phyloP scores from a whole-genome alignment of 1,140 invertebrate species.

The Mercenaria mercenaria region DNA sequence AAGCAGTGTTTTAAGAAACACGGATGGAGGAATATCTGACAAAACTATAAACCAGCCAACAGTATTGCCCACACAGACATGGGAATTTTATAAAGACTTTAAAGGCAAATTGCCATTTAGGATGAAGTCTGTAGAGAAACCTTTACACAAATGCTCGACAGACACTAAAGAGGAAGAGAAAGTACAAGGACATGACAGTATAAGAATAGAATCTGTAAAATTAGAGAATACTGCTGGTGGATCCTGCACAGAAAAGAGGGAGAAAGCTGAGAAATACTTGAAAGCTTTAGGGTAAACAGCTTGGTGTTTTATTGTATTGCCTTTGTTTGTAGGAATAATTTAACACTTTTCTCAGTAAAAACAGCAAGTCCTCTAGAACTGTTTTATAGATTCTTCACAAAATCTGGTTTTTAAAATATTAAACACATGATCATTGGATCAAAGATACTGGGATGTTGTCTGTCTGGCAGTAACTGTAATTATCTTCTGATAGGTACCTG shows the following conservation, averaged over 20 bases:
- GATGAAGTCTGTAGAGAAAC: neutral
- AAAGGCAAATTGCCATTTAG: slow-evolving; percentile 10
- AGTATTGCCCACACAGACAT: slow-evolving; percentile 10
- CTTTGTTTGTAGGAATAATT: too few species aligned
- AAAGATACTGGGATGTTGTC: too few species aligned
- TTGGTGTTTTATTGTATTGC: slow-evolving; percentile 5
- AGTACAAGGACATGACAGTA: neutral
- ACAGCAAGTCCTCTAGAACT: too few species aligned
- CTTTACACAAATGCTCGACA: neutral
- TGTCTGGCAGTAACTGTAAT: too few species aligned
- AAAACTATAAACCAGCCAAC: neutral
- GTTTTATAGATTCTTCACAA: too few species aligned
- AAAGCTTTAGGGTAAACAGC: slow-evolving; percentile 72
- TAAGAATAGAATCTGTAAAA: neutral
- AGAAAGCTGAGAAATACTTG: slow-evolving; percentile 69
- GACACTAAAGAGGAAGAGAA: neutral
- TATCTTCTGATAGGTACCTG: too few species aligned
- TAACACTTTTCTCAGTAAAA: too few species aligned
- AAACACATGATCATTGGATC: too few species aligned
- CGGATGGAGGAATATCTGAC: neutral
- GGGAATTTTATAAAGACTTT: slow-evolving; percentile 36
- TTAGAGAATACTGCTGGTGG: neutral
- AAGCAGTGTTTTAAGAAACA: neutral
- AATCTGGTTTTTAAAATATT: too few species aligned
- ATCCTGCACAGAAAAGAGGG: slow-evolving; percentile 35